These are phyloP conservation scores for Cheilosia urbana DNA, from an alignment of 2,888 invertebrate species.

Conservation along the genomic window DNA sequence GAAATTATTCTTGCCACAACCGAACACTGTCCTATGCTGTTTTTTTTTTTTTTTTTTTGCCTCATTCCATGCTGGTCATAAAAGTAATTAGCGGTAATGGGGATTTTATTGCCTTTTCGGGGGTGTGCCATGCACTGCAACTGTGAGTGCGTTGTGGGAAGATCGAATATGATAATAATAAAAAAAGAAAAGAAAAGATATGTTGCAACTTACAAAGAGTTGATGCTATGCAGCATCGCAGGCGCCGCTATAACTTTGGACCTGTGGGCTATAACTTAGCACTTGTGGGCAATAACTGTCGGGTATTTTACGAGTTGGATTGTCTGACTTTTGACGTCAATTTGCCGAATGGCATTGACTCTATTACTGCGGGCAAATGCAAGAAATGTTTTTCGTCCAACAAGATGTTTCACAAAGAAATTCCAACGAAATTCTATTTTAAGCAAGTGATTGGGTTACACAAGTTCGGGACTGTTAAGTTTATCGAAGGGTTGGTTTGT, in stretches of 20 bases:
- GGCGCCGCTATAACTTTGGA: neutral
- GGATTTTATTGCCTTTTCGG: constrained; percentile 51
- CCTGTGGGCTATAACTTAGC: constrained; percentile 7
- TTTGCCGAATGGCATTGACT: constrained; percentile 38
- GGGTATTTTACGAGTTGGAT: neutral
- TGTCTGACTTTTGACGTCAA: constrained; percentile 30
- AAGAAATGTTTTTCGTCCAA: neutral
- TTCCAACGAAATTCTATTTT: neutral
- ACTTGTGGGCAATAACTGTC: constrained; percentile 14
- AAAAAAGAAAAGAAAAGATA: neutral
- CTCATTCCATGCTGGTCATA: constrained; percentile 30
- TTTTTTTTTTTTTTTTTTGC: constrained; percentile 30
- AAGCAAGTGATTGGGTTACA: no score
- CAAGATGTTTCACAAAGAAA: neutral
- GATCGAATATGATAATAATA: neutral
- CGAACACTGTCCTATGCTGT: neutral
- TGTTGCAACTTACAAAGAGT: constrained; percentile 4
- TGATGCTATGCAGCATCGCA: neutral
- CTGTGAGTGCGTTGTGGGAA: neutral
- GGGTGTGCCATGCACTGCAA: constrained; percentile 16
- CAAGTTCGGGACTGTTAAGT: no score
- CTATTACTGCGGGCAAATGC: constrained; percentile 5
- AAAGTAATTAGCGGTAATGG: constrained; percentile 60
- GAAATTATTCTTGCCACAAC: constrained; percentile 46
- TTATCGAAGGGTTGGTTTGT: no score